A percentile compares a stretch with the other conserved stretches of the same genome.
phyloP scores from a whole-genome alignment of 2,888 invertebrate genomes.

The Lysandra coridon region DNA sequence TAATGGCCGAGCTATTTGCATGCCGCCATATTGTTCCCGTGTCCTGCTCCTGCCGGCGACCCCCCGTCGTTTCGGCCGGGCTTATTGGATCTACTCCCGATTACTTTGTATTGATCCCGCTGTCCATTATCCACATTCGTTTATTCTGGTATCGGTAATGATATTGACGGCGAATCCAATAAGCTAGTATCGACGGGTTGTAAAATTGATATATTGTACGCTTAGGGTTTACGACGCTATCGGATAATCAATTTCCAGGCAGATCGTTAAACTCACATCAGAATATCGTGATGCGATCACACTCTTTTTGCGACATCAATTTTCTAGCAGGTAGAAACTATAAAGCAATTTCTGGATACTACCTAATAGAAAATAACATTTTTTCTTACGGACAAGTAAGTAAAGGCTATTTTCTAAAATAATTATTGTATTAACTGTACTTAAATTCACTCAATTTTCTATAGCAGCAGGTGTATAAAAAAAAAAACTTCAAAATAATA shows the following conservation, averaged over 20 bases:
- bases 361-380: too few species aligned
- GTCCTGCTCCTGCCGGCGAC: constrained; percentile 63
- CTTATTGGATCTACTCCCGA: constrained; percentile 79
- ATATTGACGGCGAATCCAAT: constrained; percentile 64
- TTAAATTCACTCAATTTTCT: too few species aligned
- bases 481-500: background rate
- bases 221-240: constrained; percentile 14
- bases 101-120: constrained; percentile 79
- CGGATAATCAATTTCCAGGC: constrained; percentile 14
- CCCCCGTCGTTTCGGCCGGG: constrained; percentile 76
- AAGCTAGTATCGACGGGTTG: constrained; percentile 46
- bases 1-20: constrained; percentile 80
- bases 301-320: background rate
- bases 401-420: too few species aligned
- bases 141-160: constrained; percentile 76
- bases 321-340: background rate
- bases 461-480: too few species aligned
- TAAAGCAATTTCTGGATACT: too few species aligned
- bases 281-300: constrained; percentile 7
- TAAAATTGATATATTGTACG: constrained; percentile 43
- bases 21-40: constrained; percentile 80
- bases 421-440: too few species aligned
- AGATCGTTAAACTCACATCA: constrained; percentile 22
- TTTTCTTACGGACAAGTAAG: too few species aligned
- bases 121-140: constrained; percentile 79